Base-by-base conservation (phyloP, 2,797 vertebrate species). In the Cirrhinus molitorella region DNA sequence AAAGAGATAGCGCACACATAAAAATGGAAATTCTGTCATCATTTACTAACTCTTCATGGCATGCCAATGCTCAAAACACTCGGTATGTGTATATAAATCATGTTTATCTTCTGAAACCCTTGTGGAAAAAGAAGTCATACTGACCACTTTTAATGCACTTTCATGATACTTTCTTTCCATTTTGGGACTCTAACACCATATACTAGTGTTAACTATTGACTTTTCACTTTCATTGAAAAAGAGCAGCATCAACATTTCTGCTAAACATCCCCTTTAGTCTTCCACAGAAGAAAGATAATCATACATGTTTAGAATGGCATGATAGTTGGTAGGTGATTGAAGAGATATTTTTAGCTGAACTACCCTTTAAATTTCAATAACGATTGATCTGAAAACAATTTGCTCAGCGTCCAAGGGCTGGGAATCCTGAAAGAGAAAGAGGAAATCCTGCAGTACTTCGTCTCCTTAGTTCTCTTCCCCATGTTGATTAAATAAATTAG, bases 401-500 rank as follows among this genome's bases (percentile, higher is more conserved):
- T 11, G 4, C 70, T 81, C 40, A 16, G 28, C 31, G 47, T 23
- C 19, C 1, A 51, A 53, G 19, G 6, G 12, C 65, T 28, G 28
- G 55, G n/a, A n/a, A n/a, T n/a, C n/a, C n/a, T n/a, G n/a, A n/a
- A n/a, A n/a, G n/a, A n/a, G n/a, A n/a, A 34, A 37, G 53, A 70
- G 45, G 40, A 75, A 75, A 53, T 78, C 43, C 16, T 34, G 13
- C 66, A 67, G 71, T 21, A 43, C 71, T 59, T 28, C 45, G 13
- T 74, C 76, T 78, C 59, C 63, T 57, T 31, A 61, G 74, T 79
- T 49, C 66, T 74, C 73, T 79, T 86, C 78, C 75, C 31, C 31
- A 19, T 82, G 81, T 79, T 85, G 88, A 90, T 89, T 86, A 90
- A 84, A 79, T 83, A 84, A 88, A 89, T 89, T 79, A 85, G 85